Evolutionary conservation across 1,140 invertebrate genomes (phyloP), one percentile per base, ranked within the genome.

Genomic region (Agrypnia vestita): DNA sequence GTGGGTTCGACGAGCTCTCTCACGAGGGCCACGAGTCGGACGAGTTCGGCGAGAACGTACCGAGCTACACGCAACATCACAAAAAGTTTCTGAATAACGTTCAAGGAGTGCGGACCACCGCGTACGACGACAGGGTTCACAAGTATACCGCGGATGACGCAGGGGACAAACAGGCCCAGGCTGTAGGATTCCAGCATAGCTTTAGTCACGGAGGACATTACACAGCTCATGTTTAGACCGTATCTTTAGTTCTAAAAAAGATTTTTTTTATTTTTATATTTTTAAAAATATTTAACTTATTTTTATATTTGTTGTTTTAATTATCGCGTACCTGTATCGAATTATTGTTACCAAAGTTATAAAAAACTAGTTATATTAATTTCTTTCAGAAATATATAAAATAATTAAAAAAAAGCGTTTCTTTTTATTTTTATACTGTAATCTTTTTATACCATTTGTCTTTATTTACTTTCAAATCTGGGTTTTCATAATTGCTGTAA

Each of bases 61-160:
- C 80, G 1, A 69, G 76, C 0, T 81, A 79, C 56, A 59, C 44
- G 0, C 59, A 79, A 13, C 80, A 81, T 12, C 74, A 79, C 49
- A 62, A 77, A 59, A 17, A 61, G 8, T 82, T 81, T 35, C 47
- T 83, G 77, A 79, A 83, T 9, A 75, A 81, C 53, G 76, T 78
- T 49, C 62, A 77, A 19, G 80, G 61, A 4, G 53, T 76, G 10
- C 46, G 56, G 6, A 64, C 12, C 12, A 81, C 55, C 0, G 46
- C 17, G 10, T 77, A 77, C 53, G 75, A 82, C 44, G 74, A 80
- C 19, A 13, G 35, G 11, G n/a, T 72, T 10, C 71, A 69, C 17
- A 21, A 71, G 9, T 82, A 64, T 15, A 25, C 19, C 15, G 49
- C 13, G 4, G 55, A 61, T 13, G 46, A 53, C n/a, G 15, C 15